Base-by-base conservation (phyloP, 2,888 invertebrate genomes). In the Temnothorax ravouxi region DNA sequence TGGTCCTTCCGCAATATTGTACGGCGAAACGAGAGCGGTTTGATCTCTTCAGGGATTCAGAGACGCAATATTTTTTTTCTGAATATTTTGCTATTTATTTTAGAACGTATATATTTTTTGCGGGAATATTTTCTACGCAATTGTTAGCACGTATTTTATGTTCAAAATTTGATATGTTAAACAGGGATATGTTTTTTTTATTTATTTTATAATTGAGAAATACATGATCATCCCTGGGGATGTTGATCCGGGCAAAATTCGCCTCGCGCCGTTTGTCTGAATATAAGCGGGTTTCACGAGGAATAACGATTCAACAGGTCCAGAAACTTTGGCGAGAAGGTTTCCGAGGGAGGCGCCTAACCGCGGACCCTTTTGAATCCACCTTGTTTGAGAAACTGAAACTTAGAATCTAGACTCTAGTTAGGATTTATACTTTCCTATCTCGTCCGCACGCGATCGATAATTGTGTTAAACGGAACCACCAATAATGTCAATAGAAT, bases 261-360 rank as follows among this genome's bases (percentile, higher is more conserved):
- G 69, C 6, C 69, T 56, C 44, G 79, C 34, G 15, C 13, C 59
- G 21, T 41, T 79, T 21, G 74, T 50, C 47, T 47, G 47, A 47
- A 72, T 72, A 59, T 59, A 72, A 80, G 15, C 72, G 47, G 38
- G 47, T 8, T 80, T 38, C 59, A 25, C 47, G 72, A 80, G 79
- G 25, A 80, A 80, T 80, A 72, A 80, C 72, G 59, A 80, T 80
- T 80, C 79, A 80, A 80, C 79, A 72, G 79, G 72, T 80, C 13
- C 72, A 38, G 59, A 72, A 80, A 80, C 59, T 80, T 72, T 8
- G 47, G 44, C 71, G 56, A 59, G 47, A 13, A 21, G 72, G 47
- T 79, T 79, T 79, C 56, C 71, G 79, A 71, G 56, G 56, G 79
- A 18, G 47, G 56, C 79, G 38, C 34, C 34, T 21, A 59, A 71